Percentiles rank a stretch among this genome's conserved stretches.
These are phyloP conservation scores for Calyptommatus sinebrachiatus DNA, from an alignment of 2,113 vertebrate genomes.

Conservation along the genomic window DNA sequence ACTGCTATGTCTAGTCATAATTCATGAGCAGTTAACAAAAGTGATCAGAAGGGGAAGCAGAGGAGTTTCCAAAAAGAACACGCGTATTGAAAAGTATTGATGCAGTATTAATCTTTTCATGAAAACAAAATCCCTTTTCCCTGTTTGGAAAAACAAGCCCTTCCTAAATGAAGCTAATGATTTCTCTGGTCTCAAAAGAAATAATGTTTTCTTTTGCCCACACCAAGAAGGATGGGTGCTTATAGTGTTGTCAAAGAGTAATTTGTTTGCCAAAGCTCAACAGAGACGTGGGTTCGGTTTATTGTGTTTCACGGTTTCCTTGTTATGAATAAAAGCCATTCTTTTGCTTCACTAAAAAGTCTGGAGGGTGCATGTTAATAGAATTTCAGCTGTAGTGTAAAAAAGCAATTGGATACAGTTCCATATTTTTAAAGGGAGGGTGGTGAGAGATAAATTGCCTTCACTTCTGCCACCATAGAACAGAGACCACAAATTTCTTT, in stretches of 20 bases:
- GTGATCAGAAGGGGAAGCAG: background rate
- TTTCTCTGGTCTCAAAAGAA: background rate
- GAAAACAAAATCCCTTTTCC: background rate
- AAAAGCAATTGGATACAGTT: slow-evolving; percentile 3
- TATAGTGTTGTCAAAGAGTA: background rate
- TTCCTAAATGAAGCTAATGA: background rate
- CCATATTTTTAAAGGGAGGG: slow-evolving; percentile 14
- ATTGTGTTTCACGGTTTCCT: slow-evolving; percentile 25
- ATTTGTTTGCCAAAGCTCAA: background rate
- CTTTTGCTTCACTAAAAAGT: slow-evolving; percentile 5
- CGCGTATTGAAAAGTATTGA: background rate
- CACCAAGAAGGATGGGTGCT: background rate
- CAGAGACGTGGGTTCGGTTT: slow-evolving; percentile 6
- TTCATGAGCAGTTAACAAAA: slow-evolving; percentile 1
- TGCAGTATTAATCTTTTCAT: background rate
- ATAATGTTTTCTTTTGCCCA: background rate
- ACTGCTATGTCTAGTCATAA: background rate
- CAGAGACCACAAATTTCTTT: accelerated
- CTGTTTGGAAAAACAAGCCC: background rate
- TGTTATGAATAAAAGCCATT: slow-evolving; percentile 34
- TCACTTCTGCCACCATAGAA: background rate
- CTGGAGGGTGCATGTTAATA: slow-evolving; percentile 31
- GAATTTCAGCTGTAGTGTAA: slow-evolving; percentile 11
- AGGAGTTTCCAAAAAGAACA: slow-evolving; percentile 19
- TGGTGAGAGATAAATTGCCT: slow-evolving; percentile 21